A percentile compares a stretch with the other conserved stretches of the same genome.
Evolutionary conservation across 53 echinoderm and acorn worm genomes (phyloP).

Genomic region (Holothuria scabra): DNA sequence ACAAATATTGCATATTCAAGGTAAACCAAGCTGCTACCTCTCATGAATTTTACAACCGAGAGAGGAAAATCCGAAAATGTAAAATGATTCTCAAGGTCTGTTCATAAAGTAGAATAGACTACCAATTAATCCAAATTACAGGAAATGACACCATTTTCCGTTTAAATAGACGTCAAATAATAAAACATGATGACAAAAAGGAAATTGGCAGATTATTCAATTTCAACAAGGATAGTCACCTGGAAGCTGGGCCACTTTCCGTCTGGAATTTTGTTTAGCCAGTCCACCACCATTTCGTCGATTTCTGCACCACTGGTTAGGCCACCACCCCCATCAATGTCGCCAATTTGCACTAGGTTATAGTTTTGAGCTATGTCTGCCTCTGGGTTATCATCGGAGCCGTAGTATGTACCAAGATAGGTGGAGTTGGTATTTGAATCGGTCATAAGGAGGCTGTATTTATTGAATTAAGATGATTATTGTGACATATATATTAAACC

Average conservation of each 20-base stretch:
- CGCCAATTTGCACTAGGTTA: conserved; percentile 72
- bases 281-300: conserved; percentile 59
- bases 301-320: conserved; percentile 69
- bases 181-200: too few species aligned
- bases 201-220: too few species aligned
- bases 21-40: too few species aligned
- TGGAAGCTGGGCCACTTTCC: conserved; percentile 85
- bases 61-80: too few species aligned
- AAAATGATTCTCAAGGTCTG: too few species aligned
- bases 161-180: too few species aligned
- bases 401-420: conserved; percentile 67
- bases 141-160: too few species aligned
- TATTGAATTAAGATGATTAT: background rate
- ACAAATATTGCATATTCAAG: too few species aligned
- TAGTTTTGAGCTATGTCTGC: conserved; percentile 83
- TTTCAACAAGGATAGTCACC: conserved; percentile 39
- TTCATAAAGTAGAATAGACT: too few species aligned
- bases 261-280: conserved; percentile 59
- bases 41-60: too few species aligned
- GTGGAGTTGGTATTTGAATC: conserved; percentile 74
- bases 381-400: conserved; percentile 62
- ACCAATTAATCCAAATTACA: too few species aligned
- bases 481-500: background rate
- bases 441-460: conserved; percentile 71
- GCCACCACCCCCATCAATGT: conserved; percentile 54